Percentiles rank a stretch among this genome's conserved stretches.
Conservation (phyloP, 2,888 invertebrate species). For the Hemistola chrysoprasaria region DNA sequence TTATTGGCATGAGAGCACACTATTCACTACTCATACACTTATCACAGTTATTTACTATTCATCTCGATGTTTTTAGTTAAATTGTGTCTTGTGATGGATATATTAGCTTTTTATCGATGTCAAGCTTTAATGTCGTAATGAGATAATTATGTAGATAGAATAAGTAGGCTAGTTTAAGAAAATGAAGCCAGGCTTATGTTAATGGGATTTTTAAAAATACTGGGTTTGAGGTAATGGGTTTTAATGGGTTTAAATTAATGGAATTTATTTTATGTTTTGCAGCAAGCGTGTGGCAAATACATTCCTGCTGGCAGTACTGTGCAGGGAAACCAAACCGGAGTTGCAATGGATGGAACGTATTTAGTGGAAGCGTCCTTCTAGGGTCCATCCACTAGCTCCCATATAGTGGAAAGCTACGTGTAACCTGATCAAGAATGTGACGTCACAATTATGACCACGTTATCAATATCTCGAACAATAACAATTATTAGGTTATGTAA, state of each 20-base stretch:
- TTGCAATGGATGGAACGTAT: constrained; percentile 92
- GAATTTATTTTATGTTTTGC: constrained; percentile 41
- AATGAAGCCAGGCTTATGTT: too few species aligned
- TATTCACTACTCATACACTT: constrained; percentile 37
- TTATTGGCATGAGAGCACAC: constrained; percentile 54
- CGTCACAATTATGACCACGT: constrained; percentile 27
- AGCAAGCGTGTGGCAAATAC: constrained; percentile 93
- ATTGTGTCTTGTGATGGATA: constrained; percentile 32
- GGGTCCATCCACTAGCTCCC: constrained; percentile 64
- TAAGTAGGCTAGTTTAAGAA: constrained; percentile 35
- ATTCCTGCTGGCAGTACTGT: constrained; percentile 92
- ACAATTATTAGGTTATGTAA: constrained; percentile 71
- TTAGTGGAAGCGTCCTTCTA: constrained; percentile 93
- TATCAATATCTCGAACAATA: constrained; percentile 31
- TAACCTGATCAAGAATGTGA: constrained; percentile 36
- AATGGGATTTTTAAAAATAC: too few species aligned
- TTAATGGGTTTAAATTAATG: too few species aligned
- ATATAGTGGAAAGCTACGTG: constrained; percentile 65
- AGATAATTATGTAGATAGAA: constrained; percentile 43
- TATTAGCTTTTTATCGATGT: constrained; percentile 40
- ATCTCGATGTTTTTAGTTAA: constrained; percentile 31
- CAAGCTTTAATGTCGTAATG: constrained; percentile 34
- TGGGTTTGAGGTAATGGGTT: too few species aligned
- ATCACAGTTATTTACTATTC: constrained; percentile 38
- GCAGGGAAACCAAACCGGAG: constrained; percentile 90